Base-by-base conservation (phyloP, 2,113 vertebrate species). In the Acrocephalus kingi region DNA sequence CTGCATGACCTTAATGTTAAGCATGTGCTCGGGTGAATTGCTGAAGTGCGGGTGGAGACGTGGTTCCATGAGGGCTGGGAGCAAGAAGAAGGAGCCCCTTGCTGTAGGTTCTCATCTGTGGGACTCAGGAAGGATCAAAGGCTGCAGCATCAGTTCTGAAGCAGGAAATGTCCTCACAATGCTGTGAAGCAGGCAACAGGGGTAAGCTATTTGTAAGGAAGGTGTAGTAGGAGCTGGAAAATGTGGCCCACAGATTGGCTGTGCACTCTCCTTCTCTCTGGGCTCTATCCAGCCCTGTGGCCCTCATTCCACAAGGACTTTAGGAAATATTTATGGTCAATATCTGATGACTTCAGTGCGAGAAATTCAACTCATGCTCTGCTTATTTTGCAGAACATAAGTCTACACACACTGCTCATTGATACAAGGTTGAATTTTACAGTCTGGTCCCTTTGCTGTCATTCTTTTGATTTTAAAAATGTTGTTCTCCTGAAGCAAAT, bases 1-100 rank as follows among this genome's bases (percentile, higher is more conserved):
- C 87, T 94, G 59, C 68, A 88, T 91, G 90, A 83, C 82, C 84
- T 91, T 93, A 84, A 78, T 88, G 87, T 90, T 85, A 59, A 93
- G 63, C 85, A 88, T 2, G 5, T 33, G 75, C 72, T 88, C 5
- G 35, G 85, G 43, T 51, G 46, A 84, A 39, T 64, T 80, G 66
- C 72, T 96, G 79, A 92, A 95, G 85, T 37, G 33, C 0, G 1
- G 43, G 59, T 69, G 85, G 55, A 94, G 48, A 71, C 7, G 8
- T 10, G 22, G 24, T 71, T 88, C 86, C 1, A 0, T 72, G 48
- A 93, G 11, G 17, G 20, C 35, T 84, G 45, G 59, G 81, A 94
- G 48, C 43, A 77, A 74, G 89, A 59, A 74, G 64, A 59, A 54
- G n/a, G 37, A 89, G 3, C 14, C 22, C 22, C 24, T 76, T 43